Evolutionary conservation across 2,797 vertebrate genomes (phyloP).

Genomic region (Borostomias antarcticus): DNA sequence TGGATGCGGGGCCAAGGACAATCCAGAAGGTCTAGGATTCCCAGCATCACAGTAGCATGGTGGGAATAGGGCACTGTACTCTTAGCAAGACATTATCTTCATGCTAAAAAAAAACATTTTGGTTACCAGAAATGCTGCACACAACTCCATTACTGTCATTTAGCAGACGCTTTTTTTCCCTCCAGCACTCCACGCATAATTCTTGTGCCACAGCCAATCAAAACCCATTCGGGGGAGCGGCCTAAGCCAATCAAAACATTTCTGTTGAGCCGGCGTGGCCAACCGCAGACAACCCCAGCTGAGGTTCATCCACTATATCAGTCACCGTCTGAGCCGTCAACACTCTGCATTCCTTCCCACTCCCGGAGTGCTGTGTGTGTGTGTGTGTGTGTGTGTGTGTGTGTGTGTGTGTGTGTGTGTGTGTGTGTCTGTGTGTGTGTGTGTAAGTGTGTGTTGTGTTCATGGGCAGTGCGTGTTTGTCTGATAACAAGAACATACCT

Average conservation of each 20-base stretch:
- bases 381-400: neutral
- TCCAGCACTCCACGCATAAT: constrained; percentile 46
- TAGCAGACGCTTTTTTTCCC: constrained; percentile 42
- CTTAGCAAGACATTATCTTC: constrained; percentile 47
- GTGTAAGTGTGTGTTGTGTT: neutral
- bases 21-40: too few species aligned
- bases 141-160: too few species aligned
- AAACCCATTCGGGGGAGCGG: constrained; percentile 58
- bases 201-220: constrained; percentile 61
- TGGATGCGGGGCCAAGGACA: constrained; percentile 39
- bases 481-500: neutral
- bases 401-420: neutral
- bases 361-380: neutral
- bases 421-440: neutral
- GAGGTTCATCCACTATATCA: constrained; percentile 6
- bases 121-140: too few species aligned
- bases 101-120: constrained; percentile 47
- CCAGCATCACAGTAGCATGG: neutral
- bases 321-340: neutral
- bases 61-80: constrained; percentile 35
- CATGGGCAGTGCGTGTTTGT: neutral
- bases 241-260: constrained; percentile 61
- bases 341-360: neutral
- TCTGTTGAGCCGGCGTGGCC: neutral
- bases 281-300: constrained; percentile 2